phyloP scores from a whole-genome alignment of 2,888 invertebrate genomes.

The Volucella inanis region DNA sequence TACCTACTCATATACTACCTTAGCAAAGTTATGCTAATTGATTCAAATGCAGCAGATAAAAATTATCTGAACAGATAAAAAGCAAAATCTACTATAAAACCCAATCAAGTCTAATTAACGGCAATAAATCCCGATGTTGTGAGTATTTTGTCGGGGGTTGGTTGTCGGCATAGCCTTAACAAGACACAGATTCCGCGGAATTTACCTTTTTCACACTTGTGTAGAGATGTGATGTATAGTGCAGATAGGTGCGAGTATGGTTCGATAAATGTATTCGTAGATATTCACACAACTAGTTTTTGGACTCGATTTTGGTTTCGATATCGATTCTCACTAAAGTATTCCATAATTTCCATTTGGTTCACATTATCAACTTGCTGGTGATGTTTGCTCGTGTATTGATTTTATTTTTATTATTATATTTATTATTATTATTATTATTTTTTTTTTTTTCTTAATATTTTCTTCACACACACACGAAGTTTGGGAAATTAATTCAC shows the following conservation, averaged over 20 bases:
- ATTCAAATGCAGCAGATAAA: background rate
- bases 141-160: constrained; percentile 60
- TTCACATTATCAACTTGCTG: constrained; percentile 3
- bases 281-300: constrained; percentile 33
- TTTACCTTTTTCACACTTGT: constrained; percentile 70
- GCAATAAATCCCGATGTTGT: constrained; percentile 65
- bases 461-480: constrained; percentile 12
- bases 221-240: background rate
- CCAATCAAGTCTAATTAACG: constrained; percentile 47
- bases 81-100: constrained; percentile 12
- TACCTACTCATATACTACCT: background rate
- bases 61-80: background rate
- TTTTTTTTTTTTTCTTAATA: constrained; percentile 1
- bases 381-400: background rate
- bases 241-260: background rate
- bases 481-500: constrained; percentile 10
- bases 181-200: constrained; percentile 28
- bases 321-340: constrained; percentile 39
- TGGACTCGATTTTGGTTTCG: background rate
- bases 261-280: background rate
- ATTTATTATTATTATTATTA: no score
- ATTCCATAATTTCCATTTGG: constrained; percentile 23
- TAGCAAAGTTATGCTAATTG: background rate
- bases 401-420: background rate
- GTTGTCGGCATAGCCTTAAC: constrained; percentile 1